Evolutionary conservation across 2,888 invertebrate species (phyloP).

Genomic region (Scotopteryx bipunctaria): DNA sequence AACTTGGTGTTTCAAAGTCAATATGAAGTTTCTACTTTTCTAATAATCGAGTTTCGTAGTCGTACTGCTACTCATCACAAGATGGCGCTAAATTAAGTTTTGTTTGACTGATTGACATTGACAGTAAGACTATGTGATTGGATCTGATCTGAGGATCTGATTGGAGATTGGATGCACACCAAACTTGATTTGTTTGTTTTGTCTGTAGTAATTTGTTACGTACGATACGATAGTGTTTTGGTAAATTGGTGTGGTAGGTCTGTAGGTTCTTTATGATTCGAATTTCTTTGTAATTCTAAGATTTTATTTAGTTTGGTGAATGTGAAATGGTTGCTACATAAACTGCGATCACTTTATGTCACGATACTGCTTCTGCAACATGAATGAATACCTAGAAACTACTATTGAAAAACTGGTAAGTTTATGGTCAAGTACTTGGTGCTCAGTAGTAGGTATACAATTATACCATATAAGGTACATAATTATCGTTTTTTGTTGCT

Average conservation of each 20-base stretch:
- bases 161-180: too few relatives aligned
- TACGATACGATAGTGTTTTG: not conserved
- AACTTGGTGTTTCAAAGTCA: too few relatives aligned
- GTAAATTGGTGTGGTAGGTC: too few relatives aligned
- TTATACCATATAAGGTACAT: too few relatives aligned
- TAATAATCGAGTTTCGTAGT: too few relatives aligned
- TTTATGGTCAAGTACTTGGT: too few relatives aligned
- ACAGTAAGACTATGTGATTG: too few relatives aligned
- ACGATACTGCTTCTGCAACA: conserved; percentile 21
- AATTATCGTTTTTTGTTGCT: too few relatives aligned
- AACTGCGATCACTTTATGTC: not conserved
- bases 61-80: not conserved
- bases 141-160: too few relatives aligned
- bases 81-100: not conserved
- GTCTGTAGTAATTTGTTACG: not conserved
- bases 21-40: not conserved
- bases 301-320: not conserved
- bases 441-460: too few relatives aligned
- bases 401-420: conserved; percentile 44
- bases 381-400: conserved; percentile 46
- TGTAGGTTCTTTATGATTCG: not conserved
- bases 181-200: too few relatives aligned
- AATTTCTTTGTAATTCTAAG: not conserved
- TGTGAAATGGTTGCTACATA: not conserved
- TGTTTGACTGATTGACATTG: too few relatives aligned